Conservation (phyloP, 2,888 invertebrate species). For the Melipona bicolor region DNA sequence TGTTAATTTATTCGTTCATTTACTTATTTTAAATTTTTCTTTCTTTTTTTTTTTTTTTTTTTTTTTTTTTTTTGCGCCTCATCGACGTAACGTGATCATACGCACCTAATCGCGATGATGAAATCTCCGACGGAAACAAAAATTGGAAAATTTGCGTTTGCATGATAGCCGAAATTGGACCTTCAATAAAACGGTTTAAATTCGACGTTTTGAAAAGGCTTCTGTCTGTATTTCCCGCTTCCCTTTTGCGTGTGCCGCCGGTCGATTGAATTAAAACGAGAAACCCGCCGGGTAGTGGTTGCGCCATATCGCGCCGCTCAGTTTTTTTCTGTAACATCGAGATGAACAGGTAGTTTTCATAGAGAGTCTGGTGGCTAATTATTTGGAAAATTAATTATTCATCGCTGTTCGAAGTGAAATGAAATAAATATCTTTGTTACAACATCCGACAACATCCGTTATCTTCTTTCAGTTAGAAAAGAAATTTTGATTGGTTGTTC, state of each 20-base stretch:
- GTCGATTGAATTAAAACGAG: slow-evolving; percentile 34
- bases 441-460: too few relatives aligned
- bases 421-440: neutral
- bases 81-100: neutral
- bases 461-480: neutral
- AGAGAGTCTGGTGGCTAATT: slow-evolving; percentile 1
- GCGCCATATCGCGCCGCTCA: neutral
- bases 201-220: slow-evolving; percentile 24
- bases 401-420: slow-evolving; percentile 11
- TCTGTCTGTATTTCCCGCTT: slow-evolving; percentile 30
- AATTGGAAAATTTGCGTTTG: slow-evolving; percentile 16
- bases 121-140: neutral
- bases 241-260: neutral
- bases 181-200: slow-evolving; percentile 30
- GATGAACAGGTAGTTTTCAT: neutral
- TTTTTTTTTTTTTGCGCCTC: neutral
- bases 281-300: neutral
- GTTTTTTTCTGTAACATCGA: neutral
- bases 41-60: neutral
- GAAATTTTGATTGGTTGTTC: neutral
- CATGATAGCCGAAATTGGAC: slow-evolving; percentile 20
- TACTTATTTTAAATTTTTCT: neutral
- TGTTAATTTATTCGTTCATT: neutral
- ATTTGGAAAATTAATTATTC: slow-evolving; percentile 23
- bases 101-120: neutral